A percentile compares a stretch with the other conserved stretches of the same genome.
Evolutionary conservation across 2,113 vertebrate species (phyloP).

Genomic region (Pimephales promelas): DNA sequence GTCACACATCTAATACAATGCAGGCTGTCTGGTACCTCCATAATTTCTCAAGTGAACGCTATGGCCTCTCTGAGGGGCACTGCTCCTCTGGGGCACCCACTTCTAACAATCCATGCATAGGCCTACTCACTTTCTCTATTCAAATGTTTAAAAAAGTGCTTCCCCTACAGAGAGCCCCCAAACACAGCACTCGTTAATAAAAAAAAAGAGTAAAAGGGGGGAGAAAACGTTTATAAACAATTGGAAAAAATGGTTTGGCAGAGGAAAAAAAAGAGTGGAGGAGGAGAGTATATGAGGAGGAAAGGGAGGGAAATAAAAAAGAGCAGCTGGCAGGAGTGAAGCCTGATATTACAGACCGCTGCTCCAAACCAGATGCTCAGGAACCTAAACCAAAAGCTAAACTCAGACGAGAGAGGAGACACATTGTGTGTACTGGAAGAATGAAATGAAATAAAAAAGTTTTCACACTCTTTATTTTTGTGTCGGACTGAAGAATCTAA

Average conservation of each 20-base stretch:
- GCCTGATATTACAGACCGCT: constrained; percentile 67
- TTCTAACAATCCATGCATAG: constrained; percentile 3
- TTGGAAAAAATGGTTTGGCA: constrained; percentile 45
- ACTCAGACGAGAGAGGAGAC: constrained; percentile 41
- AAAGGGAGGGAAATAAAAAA: constrained; percentile 65
- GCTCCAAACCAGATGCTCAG: constrained; percentile 80
- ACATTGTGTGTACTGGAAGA: neutral
- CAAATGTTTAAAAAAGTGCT: constrained; percentile 76
- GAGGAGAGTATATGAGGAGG: constrained; percentile 58
- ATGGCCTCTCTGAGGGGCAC: neutral
- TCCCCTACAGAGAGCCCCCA: constrained; percentile 70
- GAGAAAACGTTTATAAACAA: constrained; percentile 44
- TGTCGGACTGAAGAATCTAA: constrained; percentile 71
- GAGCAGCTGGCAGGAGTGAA: constrained; percentile 75
- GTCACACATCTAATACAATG: neutral
- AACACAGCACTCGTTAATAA: constrained; percentile 58
- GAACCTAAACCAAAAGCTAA: constrained; percentile 57
- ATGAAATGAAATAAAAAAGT: neutral
- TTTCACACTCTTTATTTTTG: constrained; percentile 8
- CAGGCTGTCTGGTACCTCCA: neutral
- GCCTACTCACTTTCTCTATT: constrained; percentile 31
- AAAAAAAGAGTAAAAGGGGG: neutral
- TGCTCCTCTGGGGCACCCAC: neutral
- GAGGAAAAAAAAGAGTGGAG: constrained; percentile 44
- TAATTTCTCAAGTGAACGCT: neutral